These are phyloP conservation scores for Halictus quadricinctus DNA, from an alignment of 2,888 invertebrate species.

Conservation along the genomic window DNA sequence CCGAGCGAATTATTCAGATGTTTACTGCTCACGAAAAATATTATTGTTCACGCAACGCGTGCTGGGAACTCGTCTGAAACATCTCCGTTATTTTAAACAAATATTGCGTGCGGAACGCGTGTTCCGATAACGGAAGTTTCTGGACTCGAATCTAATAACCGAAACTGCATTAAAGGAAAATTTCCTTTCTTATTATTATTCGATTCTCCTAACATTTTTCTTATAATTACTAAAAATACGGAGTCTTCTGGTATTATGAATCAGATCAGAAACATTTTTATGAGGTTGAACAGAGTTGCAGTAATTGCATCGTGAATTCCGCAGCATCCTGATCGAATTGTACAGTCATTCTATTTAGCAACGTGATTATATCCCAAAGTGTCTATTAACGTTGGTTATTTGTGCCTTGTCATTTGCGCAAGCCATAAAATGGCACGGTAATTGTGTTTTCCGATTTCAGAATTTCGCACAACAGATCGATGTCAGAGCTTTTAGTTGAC, in stretches of 20 bases:
- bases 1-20: not conserved
- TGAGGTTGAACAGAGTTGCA: not conserved
- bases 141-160: too few species aligned
- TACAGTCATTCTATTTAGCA: not conserved
- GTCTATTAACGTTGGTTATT: not conserved
- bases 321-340: not conserved
- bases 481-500: slow-evolving; percentile 17
- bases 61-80: not conserved
- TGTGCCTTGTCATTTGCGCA: not conserved
- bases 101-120: not conserved
- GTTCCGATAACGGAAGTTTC: not conserved
- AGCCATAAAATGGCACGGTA: not conserved
- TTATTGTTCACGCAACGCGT: too few species aligned
- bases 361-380: not conserved
- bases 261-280: not conserved
- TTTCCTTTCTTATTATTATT: too few species aligned
- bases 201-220: not conserved
- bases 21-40: not conserved
- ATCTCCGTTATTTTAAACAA: not conserved
- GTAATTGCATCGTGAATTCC: not conserved
- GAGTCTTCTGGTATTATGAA: not conserved
- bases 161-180: too few species aligned
- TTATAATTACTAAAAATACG: not conserved
- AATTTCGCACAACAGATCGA: not conserved
- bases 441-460: not conserved